Percentiles rank a stretch among this genome's conserved stretches.
Conservation (phyloP, 2,888 invertebrate genomes). For the Coleophora deauratella region DNA sequence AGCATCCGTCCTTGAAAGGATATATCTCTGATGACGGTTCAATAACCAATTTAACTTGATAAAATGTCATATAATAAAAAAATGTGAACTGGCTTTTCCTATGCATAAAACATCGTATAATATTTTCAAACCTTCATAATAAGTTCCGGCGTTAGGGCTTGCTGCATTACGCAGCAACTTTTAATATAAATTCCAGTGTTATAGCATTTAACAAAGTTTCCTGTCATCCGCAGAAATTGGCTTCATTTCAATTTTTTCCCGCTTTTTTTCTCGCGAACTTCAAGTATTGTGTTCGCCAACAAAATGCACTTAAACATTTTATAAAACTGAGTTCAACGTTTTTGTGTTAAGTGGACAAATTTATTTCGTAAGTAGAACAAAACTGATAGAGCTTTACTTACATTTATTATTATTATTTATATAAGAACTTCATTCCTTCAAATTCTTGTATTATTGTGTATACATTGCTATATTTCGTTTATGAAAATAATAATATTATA, state of each 20-base stretch:
- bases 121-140: conserved; percentile 19
- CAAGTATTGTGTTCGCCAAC: conserved; percentile 28
- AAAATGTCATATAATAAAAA: too few relatives aligned
- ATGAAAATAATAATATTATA: too few relatives aligned
- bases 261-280: conserved; percentile 25
- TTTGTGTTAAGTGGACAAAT: too few relatives aligned
- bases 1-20: too few relatives aligned
- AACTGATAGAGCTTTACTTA: background rate
- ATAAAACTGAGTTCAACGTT: conserved; percentile 9
- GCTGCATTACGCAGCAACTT: conserved; percentile 33
- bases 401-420: background rate
- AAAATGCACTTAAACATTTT: conserved; percentile 25
- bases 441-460: too few relatives aligned
- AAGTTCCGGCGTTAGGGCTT: conserved; percentile 36
- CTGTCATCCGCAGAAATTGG: conserved; percentile 49
- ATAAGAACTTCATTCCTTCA: background rate
- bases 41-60: too few relatives aligned
- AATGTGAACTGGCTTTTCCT: too few relatives aligned
- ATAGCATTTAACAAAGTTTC: conserved; percentile 51
- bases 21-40: too few relatives aligned
- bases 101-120: too few relatives aligned
- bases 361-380: too few relatives aligned
- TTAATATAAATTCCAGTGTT: conserved; percentile 49
- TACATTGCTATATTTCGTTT: too few relatives aligned
- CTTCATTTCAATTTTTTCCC: conserved; percentile 30